A percentile compares a stretch with the other conserved stretches of the same genome.
phyloP scores from a whole-genome alignment of 2,888 invertebrate species.

The Meteorus colon region DNA sequence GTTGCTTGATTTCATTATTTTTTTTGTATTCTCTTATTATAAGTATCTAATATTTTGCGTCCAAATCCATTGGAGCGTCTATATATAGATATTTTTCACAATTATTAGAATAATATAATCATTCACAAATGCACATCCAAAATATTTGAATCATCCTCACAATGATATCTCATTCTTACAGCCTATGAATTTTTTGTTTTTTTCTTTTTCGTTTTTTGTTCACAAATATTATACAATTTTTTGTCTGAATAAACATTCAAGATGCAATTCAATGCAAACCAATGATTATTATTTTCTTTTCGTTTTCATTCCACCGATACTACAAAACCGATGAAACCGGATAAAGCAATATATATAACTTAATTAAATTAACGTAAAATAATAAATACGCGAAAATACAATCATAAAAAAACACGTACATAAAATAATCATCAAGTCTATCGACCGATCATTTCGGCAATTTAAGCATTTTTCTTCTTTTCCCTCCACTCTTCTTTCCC shows the following conservation, averaged over 20 bases:
- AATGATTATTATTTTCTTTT: not conserved
- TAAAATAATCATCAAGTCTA: conserved; percentile 34
- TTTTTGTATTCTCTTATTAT: conserved; percentile 17
- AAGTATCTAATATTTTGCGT: conserved; percentile 19
- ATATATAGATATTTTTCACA: conserved; percentile 45
- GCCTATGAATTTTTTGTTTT: conserved; percentile 4
- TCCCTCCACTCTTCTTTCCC: not conserved
- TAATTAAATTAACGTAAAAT: conserved; percentile 30
- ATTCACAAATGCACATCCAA: conserved; percentile 36
- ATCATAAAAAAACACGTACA: conserved; percentile 7
- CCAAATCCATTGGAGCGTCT: conserved; percentile 33
- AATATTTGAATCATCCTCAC: conserved; percentile 37
- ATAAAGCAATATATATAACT: conserved; percentile 7
- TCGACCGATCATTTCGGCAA: conserved; percentile 27
- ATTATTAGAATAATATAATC: conserved; percentile 40
- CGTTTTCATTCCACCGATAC: not conserved
- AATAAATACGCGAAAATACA: conserved; percentile 33
- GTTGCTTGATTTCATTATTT: conserved; percentile 37
- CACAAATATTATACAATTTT: conserved; percentile 3
- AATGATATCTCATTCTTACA: conserved; percentile 17
- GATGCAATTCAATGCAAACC: not conserved
- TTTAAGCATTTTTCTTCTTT: conserved; percentile 5
- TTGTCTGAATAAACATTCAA: not conserved
- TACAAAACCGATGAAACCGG: not conserved
- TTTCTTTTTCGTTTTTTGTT: conserved; percentile 4